These are phyloP conservation scores for Papilio glaucus DNA, from an alignment of 1,140 invertebrate genomes.

Conservation along the genomic window DNA sequence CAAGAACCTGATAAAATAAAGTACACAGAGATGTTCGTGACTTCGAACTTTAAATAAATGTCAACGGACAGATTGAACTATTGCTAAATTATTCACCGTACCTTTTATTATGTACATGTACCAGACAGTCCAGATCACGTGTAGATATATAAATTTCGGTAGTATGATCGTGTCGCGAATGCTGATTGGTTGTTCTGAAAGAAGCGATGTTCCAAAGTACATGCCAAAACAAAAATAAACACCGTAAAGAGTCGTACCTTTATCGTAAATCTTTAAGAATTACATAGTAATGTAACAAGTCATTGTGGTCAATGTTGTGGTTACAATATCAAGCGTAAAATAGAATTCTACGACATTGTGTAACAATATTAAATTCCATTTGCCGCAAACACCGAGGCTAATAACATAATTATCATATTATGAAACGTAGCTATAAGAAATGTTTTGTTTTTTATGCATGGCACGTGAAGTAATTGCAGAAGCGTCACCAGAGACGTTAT, in stretches of 20 bases:
- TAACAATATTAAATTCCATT: constrained; percentile 22
- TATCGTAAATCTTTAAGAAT: neutral
- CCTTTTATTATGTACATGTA: neutral
- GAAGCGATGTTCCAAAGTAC: neutral
- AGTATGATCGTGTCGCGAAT: neutral
- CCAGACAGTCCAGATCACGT: neutral
- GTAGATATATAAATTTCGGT: neutral
- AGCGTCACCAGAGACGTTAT: too few relatives aligned
- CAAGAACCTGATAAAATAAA: neutral
- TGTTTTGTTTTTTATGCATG: neutral
- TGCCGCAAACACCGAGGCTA: neutral
- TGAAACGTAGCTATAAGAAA: neutral
- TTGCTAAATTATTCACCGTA: neutral
- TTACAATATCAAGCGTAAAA: neutral
- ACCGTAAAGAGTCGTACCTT: neutral
- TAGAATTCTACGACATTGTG: neutral
- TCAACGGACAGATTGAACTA: neutral
- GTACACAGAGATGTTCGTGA: too few relatives aligned
- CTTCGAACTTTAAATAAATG: too few relatives aligned
- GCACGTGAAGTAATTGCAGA: neutral
- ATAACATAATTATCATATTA: neutral
- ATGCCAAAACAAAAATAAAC: neutral
- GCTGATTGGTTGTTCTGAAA: constrained; percentile 12
- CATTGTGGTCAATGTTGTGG: constrained; percentile 15
- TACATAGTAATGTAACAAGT: neutral